These are phyloP conservation scores for Epinotia nisella DNA, from an alignment of 2,888 invertebrate species.

Conservation along the genomic window DNA sequence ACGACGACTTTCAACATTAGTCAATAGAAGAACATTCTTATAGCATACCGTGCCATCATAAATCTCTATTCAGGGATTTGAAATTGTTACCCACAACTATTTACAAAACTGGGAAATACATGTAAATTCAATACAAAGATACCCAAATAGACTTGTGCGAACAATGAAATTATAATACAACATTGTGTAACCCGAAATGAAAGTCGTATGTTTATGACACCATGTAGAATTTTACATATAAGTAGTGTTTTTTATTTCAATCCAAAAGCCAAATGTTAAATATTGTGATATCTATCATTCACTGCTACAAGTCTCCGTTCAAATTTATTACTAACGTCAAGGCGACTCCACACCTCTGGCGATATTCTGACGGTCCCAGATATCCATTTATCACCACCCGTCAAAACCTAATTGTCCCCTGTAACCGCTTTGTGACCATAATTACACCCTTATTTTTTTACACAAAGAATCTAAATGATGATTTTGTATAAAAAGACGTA, in stretches of 20 bases:
- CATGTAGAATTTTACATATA: not conserved
- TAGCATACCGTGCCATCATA: too few relatives aligned
- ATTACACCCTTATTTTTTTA: conserved; percentile 82
- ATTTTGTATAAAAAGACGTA: conserved; percentile 68
- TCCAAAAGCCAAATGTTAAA: conserved; percentile 16
- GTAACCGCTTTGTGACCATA: conserved; percentile 81
- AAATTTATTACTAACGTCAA: conserved; percentile 39
- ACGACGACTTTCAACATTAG: too few relatives aligned
- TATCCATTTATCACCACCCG: conserved; percentile 81
- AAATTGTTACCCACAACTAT: too few relatives aligned
- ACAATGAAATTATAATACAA: too few relatives aligned
- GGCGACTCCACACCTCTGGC: conserved; percentile 61
- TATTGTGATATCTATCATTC: not conserved
- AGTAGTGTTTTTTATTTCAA: not conserved
- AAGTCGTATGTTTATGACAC: not conserved
- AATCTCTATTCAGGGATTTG: too few relatives aligned
- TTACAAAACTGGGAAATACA: too few relatives aligned
- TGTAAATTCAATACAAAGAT: too few relatives aligned
- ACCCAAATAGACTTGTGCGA: too few relatives aligned
- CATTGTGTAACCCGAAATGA: too few relatives aligned
- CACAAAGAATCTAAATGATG: conserved; percentile 73
- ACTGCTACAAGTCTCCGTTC: not conserved
- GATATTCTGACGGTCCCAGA: conserved; percentile 53
- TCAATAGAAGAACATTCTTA: too few relatives aligned
- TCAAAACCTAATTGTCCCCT: conserved; percentile 85